Conservation (phyloP, 2,888 invertebrate species). For the Nemotelus pantherinus region DNA sequence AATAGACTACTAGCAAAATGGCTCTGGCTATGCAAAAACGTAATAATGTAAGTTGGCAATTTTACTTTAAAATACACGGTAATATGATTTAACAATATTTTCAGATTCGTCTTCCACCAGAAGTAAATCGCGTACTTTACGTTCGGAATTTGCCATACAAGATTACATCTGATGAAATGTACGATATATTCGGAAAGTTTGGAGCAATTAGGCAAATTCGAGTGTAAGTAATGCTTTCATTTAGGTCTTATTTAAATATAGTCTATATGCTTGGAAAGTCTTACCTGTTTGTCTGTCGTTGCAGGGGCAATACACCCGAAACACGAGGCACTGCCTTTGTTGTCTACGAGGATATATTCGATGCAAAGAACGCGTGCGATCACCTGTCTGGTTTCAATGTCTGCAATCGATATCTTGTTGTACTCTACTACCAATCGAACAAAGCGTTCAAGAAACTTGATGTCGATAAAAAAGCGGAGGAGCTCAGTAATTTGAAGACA, state of each 20-base stretch:
- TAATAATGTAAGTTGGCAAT: constrained; percentile 72
- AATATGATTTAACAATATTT: constrained; percentile 54
- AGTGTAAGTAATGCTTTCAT: constrained; percentile 76
- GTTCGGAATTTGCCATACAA: constrained; percentile 98
- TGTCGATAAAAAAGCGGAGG: constrained; percentile 94
- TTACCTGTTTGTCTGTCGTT: constrained; percentile 57
- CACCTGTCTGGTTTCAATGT: constrained; percentile 99
- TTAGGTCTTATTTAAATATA: constrained; percentile 11
- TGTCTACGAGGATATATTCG: constrained; percentile 99
- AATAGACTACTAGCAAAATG: constrained; percentile 61
- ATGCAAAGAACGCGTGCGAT: constrained; percentile 99
- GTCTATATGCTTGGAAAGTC: constrained; percentile 12
- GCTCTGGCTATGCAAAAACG: constrained; percentile 79
- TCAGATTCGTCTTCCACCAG: constrained; percentile 97
- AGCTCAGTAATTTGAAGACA: constrained; percentile 92
- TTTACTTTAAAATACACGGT: constrained; percentile 44
- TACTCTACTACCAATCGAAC: constrained; percentile 95
- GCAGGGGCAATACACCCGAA: constrained; percentile 95
- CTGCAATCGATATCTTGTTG: constrained; percentile 98
- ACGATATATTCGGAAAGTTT: constrained; percentile 99
- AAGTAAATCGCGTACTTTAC: constrained; percentile 96
- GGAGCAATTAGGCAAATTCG: constrained; percentile 98
- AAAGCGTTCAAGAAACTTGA: constrained; percentile 96
- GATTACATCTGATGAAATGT: constrained; percentile 99
- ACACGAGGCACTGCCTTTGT: constrained; percentile 99